Percentiles rank a stretch among this genome's conserved stretches.
These are phyloP conservation scores for Pelusios castaneus DNA, from an alignment of 2,113 vertebrate genomes.

Conservation along the genomic window DNA sequence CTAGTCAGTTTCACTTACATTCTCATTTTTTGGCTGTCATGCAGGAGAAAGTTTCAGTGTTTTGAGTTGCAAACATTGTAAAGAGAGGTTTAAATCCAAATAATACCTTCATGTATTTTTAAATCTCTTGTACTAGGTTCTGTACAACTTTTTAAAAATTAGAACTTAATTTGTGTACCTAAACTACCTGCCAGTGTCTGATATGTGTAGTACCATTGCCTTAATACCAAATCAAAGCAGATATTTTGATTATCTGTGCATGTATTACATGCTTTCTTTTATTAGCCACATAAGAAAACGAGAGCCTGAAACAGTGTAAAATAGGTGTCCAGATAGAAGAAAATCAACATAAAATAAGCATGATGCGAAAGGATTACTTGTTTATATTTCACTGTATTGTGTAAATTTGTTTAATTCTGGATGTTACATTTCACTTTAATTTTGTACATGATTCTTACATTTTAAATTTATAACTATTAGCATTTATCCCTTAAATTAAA, in stretches of 20 bases:
- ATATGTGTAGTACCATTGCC: not conserved
- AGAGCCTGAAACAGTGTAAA: not conserved
- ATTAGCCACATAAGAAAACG: not conserved
- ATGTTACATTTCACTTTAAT: not conserved
- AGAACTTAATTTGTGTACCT: not conserved
- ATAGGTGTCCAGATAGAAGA: not conserved
- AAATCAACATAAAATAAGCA: not conserved
- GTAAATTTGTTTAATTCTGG: not conserved
- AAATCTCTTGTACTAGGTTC: not conserved
- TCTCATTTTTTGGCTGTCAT: not conserved
- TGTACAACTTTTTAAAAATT: not conserved
- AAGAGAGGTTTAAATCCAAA: not conserved
- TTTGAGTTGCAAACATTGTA: not conserved
- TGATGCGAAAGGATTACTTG: not conserved
- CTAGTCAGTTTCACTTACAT: not conserved
- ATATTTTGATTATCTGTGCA: not conserved
- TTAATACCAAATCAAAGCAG: not conserved
- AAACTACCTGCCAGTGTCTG: not conserved
- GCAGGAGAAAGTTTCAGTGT: not conserved
- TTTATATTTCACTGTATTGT: not conserved
- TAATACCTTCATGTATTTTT: not conserved
- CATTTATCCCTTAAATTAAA: not conserved
- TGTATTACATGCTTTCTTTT: not conserved
- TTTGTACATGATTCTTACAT: not conserved
- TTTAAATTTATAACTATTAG: not conserved